Evolutionary conservation across 53 echinoderm and acorn worm genomes (phyloP), one percentile per base, ranked within the genome.

Genomic region (Luidia sarsii): DNA sequence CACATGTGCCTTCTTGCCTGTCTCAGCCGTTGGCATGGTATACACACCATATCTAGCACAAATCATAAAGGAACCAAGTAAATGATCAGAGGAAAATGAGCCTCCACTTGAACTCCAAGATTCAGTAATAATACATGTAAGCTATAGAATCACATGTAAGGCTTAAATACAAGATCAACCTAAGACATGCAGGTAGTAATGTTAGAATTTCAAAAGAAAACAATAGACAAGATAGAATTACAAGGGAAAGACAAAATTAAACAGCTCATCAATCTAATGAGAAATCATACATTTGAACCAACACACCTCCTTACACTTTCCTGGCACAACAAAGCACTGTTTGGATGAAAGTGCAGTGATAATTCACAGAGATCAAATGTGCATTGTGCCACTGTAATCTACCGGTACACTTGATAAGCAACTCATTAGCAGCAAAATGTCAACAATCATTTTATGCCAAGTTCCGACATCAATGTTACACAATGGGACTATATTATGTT

Each of bases 11-110:
- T 80, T 82, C 10, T 2, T 21, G 13, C 46, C 35, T 10, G 53
- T 65, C 52, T 88, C 85, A 24, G 80, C 43, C 68, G 82, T 73
- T 18, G 86, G 86, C 33, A 79, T 70, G 24, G 86, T 86, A 31
- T 86, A 77, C 28, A 92, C 69, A 49, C 92, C 92, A 59, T 87
- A 77, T 27, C 91, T 91, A 48, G n/a, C n/a, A n/a, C n/a, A n/a
- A n/a, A n/a, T n/a, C n/a, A n/a, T n/a, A n/a, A n/a, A n/a, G n/a
- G n/a, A n/a, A n/a, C n/a, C n/a, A n/a, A n/a, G n/a, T n/a, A n/a
- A n/a, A n/a, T n/a, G n/a, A n/a, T n/a, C n/a, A n/a, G n/a, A 57
- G 59, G 59, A 57, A 21, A 57, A 21, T 13, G n/a, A 57, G 9
- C 9, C 10, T 57, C 7, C 20, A 24, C 27, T 13, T 57, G 20